Evolutionary conservation across 1,140 invertebrate genomes (phyloP), one percentile per base, ranked within the genome.

Genomic region (Laodelphax striatellus): DNA sequence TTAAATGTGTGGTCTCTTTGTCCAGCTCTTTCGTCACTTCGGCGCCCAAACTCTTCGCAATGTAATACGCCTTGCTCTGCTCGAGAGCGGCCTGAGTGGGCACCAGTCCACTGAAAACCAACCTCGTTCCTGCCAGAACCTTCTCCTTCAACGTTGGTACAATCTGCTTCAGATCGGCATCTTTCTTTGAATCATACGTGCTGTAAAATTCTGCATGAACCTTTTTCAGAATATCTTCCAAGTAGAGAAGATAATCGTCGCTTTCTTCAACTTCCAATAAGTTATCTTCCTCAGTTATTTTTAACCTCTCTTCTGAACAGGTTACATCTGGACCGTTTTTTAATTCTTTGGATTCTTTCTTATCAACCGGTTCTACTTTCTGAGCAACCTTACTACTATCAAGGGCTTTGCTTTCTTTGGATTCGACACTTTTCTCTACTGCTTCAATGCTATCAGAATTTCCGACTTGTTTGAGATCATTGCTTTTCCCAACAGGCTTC

Each of bases 61-160:
- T 84, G 67, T 83, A 80, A 28, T 55, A 60, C 0, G 89, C 86
- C 60, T 86, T 82, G 58, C 86, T 92, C 63, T 88, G 84, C 68
- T 94, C 84, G 60, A 94, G 72, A 59, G 84, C 82, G 68, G 88
- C 84, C 72, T 94, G 89, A 14, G 86, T 92, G 2, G 94, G 93
- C 62, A 98, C 86, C 43, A 98, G 76, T 6, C 94, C 94, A 73
- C 92, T 96, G 71, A 98, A 97, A 14, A 92, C 90, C 65, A 98
- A 77, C 69, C 83, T 84, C 14, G 81, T 79, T 34, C 86, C 89
- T 66, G 86, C 80, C 28, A 98, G 74, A 28, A 96, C 88, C 72
- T 87, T 83, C 56, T 82, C 80, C 60, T 88, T 82, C 0, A 96
- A 87, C 71, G 84, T 82, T 11, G 94, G 94, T 60, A 98, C 89